A percentile compares a stretch with the other conserved stretches of the same genome.
These are phyloP conservation scores for Pangasius sanitwongsei DNA, from an alignment of 2,797 vertebrate species.

Conservation along the genomic window DNA sequence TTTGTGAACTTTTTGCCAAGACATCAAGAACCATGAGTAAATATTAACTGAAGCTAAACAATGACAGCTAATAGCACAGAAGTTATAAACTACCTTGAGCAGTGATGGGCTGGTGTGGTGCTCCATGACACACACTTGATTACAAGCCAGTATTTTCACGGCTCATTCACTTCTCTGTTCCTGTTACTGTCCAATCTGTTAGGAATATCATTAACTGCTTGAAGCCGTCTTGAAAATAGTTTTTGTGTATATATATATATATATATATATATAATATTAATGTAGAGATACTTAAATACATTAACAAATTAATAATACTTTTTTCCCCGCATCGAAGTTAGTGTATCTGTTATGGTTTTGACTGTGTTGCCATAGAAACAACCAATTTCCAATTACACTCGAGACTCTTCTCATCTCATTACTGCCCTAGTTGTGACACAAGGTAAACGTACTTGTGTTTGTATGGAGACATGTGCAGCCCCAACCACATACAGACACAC, in stretches of 20 bases:
- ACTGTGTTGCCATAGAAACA: neutral
- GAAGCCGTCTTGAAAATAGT: too few species aligned
- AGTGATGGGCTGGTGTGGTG: neutral
- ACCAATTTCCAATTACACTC: neutral
- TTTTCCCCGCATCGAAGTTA: neutral
- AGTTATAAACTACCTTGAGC: neutral
- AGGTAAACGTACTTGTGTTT: neutral
- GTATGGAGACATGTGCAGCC: neutral
- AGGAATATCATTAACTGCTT: too few species aligned
- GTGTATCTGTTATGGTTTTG: neutral
- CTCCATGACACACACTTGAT: neutral
- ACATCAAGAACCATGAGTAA: neutral
- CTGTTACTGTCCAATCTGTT: too few species aligned
- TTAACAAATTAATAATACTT: neutral
- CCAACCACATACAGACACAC: neutral
- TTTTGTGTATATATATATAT: too few species aligned
- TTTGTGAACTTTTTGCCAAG: neutral
- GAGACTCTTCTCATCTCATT: neutral
- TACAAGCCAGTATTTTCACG: neutral
- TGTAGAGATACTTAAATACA: too few species aligned
- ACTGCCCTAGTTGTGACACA: neutral
- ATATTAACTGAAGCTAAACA: neutral
- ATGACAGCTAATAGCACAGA: neutral
- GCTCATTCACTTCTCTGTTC: neutral
- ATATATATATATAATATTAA: too few species aligned